Conservation (phyloP, 2,797 vertebrate species). For the Triplophysa bombifrons region DNA sequence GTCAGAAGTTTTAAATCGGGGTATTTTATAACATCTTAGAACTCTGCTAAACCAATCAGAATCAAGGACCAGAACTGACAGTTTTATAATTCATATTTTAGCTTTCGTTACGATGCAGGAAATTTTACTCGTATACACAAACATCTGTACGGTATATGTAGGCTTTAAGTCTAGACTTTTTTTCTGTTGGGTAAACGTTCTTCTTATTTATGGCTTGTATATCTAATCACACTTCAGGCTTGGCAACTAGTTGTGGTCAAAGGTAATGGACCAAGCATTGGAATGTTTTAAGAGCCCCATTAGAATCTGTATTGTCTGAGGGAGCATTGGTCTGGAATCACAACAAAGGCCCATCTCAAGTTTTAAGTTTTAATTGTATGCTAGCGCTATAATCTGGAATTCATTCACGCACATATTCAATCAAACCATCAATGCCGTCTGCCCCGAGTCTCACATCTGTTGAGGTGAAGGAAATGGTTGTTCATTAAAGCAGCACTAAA, state of each 20-base stretch:
- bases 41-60: too few relatives aligned
- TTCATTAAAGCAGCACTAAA: constrained; percentile 15
- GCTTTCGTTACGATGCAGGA: not conserved
- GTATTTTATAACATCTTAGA: too few relatives aligned
- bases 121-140: too few relatives aligned
- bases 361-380: constrained; percentile 5
- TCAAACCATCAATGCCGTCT: constrained; percentile 7
- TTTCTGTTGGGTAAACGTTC: not conserved
- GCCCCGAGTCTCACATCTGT: constrained; percentile 16
- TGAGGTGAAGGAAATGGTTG: constrained; percentile 14
- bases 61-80: too few relatives aligned
- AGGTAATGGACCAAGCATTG: not conserved
- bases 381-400: constrained; percentile 3
- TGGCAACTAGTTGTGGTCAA: not conserved
- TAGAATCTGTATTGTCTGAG: constrained; percentile 9
- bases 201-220: not conserved
- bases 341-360: constrained; percentile 15
- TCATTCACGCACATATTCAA: not conserved
- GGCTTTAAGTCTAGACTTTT: not conserved
- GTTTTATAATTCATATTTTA: not conserved
- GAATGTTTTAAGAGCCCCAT: not conserved
- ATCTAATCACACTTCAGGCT: not conserved
- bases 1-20: too few relatives aligned
- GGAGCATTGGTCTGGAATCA: constrained; percentile 10
- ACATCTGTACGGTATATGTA: too few relatives aligned